A percentile compares a stretch with the other conserved stretches of the same genome.
Evolutionary conservation across 2,113 vertebrate genomes (phyloP).

Genomic region (Aegotheles bennettii): DNA sequence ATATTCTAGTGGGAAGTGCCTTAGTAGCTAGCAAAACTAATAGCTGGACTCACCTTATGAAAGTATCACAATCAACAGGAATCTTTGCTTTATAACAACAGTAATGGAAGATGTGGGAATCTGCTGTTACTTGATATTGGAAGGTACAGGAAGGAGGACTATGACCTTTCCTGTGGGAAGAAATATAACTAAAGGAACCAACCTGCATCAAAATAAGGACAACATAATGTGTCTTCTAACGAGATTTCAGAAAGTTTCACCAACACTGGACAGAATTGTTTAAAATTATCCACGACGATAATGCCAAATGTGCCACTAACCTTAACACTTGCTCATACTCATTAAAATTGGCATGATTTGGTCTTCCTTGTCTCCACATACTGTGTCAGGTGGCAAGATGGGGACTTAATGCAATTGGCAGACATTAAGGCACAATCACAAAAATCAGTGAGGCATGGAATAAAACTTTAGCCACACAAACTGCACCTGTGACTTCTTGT

Average conservation of each 20-base stretch:
- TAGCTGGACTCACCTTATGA: not conserved
- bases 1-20: not conserved
- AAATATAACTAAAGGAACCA: not conserved
- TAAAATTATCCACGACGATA: not conserved
- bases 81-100: not conserved
- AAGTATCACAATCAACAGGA: not conserved
- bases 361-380: not conserved
- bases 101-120: not conserved
- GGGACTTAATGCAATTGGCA: not conserved
- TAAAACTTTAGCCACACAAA: not conserved
- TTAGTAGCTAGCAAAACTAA: not conserved
- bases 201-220: not conserved
- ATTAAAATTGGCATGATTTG: not conserved
- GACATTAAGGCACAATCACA: not conserved
- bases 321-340: not conserved
- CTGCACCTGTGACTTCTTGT: not conserved
- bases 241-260: not conserved
- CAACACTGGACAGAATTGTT: not conserved
- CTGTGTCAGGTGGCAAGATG: not conserved
- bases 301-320: not conserved
- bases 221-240: not conserved
- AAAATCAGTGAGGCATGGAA: not conserved
- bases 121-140: not conserved
- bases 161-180: not conserved
- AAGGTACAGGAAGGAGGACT: not conserved